Conservation (phyloP, 2,113 vertebrate genomes). For the Epinephelus lanceolatus region DNA sequence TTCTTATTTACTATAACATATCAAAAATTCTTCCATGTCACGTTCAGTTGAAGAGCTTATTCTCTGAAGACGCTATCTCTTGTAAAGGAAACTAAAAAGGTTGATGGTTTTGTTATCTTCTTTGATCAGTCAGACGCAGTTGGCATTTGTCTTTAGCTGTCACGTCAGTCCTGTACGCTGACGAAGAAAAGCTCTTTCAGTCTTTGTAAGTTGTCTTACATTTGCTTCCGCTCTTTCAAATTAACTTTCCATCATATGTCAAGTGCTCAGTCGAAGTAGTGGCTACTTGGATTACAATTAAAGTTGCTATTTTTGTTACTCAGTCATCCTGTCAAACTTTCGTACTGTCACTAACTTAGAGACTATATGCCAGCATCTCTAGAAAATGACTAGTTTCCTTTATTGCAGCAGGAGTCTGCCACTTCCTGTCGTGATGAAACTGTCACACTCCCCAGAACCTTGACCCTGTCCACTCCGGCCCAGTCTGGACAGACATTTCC, state of each 20-base stretch:
- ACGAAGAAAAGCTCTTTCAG: slow-evolving; percentile 44
- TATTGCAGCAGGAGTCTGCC: not conserved
- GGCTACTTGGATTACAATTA: slow-evolving; percentile 19
- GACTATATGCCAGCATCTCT: not conserved
- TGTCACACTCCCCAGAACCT: not conserved
- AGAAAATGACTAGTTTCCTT: slow-evolving; percentile 6
- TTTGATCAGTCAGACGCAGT: slow-evolving; percentile 17
- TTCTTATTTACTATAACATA: not conserved
- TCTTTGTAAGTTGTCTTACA: not conserved
- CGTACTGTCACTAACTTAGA: not conserved
- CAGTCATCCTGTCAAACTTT: slow-evolving; percentile 6
- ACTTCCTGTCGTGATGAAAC: slow-evolving; percentile 27
- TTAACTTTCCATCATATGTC: slow-evolving; percentile 54
- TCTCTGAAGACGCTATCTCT: not conserved
- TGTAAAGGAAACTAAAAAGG: not conserved
- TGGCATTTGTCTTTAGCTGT: slow-evolving; percentile 26
- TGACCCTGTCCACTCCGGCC: not conserved
- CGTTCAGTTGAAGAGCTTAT: not conserved
- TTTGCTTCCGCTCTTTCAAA: slow-evolving; percentile 14
- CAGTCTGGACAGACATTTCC: slow-evolving; percentile 10
- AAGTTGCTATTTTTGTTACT: slow-evolving; percentile 22
- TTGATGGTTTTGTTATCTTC: not conserved
- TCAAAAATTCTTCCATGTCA: slow-evolving; percentile 6
- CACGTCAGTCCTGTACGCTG: not conserved
- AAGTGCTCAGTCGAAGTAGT: not conserved